Base-by-base conservation (phyloP, 2,797 vertebrate species). In the Orestias chungarensis region DNA sequence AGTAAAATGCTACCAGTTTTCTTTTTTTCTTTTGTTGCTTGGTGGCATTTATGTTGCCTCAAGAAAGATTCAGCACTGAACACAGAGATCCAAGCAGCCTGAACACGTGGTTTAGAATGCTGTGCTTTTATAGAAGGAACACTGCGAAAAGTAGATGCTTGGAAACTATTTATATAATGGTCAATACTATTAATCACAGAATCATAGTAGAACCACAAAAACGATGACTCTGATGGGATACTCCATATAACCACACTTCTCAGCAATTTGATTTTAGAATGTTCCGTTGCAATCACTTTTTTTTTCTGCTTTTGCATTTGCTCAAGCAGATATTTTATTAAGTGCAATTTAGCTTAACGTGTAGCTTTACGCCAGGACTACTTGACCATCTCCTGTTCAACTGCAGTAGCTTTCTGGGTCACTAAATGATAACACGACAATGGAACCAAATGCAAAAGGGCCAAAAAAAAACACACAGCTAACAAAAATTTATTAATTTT, bases 31-130 rank as follows among this genome's bases (percentile, higher is more conserved):
- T 81, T 83, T 89, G 73, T 74, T 79, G 69, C 82, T 64, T 8
- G 3, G 71, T 86, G 87, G 86, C 85, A 87, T 86, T 91, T 85
- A 33, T 70, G 79, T 70, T 86, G 74, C 80, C 81, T 64, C 42
- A 80, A 85, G 76, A 75, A 88, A 79, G 78, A 82, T 64, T 64
- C 70, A 74, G 44, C 12, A 17, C 15, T 25, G 11, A 68, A 71
- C 73, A 68, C 73, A 76, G n/a, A 64, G 84, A 83, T 82, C 68
- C 70, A 71, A 70, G 82, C 75, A 54, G 61, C n/a, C 47, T 54
- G 40, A 47, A 66, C 73, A 68, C 68, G 70, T 61, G 82, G 61
- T 76, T 76, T 74, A 66, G 54, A 54, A 79, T 64, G 85, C 66
- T 75, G 74, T 8, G 57, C 68, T 82, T 87, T 83, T 84, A 85